Evolutionary conservation across 2,113 vertebrate genomes (phyloP).

Genomic region (Delphinus delphis): DNA sequence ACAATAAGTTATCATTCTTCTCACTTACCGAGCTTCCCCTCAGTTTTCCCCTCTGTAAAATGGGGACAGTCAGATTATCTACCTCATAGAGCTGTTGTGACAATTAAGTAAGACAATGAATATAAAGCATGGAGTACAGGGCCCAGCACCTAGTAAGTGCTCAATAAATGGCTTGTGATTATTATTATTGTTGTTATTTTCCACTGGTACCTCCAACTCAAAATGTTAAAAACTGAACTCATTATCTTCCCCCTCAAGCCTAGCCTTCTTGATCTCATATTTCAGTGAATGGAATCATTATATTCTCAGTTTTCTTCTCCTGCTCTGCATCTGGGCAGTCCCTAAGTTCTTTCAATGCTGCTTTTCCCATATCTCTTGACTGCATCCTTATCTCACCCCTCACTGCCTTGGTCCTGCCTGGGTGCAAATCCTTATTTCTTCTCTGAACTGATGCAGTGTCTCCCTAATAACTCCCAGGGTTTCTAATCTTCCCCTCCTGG

Average conservation of each 20-base stretch:
- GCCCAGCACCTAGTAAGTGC: neutral
- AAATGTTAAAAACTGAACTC: neutral
- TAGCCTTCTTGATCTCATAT: neutral
- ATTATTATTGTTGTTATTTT: neutral
- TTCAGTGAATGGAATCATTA: neutral
- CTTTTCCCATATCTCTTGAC: neutral
- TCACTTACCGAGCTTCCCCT: neutral
- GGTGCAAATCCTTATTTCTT: neutral
- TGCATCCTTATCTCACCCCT: too few species aligned
- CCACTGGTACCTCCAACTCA: neutral
- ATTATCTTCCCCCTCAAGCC: neutral
- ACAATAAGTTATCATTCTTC: fast-evolving
- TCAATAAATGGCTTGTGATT: neutral
- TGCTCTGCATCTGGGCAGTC: neutral
- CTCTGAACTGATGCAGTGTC: neutral
- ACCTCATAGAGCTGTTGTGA: neutral
- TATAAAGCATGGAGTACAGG: neutral
- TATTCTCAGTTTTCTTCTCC: neutral
- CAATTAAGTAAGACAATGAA: fast-evolving
- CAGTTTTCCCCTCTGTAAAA: neutral
- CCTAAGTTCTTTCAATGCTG: neutral
- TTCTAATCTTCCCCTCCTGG: fast-evolving
- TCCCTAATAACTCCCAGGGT: neutral
- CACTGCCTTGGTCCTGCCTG: neutral
- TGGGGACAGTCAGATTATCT: neutral